Evolutionary conservation across 2,888 invertebrate species (phyloP).

Genomic region (Epirrhoe tristata): DNA sequence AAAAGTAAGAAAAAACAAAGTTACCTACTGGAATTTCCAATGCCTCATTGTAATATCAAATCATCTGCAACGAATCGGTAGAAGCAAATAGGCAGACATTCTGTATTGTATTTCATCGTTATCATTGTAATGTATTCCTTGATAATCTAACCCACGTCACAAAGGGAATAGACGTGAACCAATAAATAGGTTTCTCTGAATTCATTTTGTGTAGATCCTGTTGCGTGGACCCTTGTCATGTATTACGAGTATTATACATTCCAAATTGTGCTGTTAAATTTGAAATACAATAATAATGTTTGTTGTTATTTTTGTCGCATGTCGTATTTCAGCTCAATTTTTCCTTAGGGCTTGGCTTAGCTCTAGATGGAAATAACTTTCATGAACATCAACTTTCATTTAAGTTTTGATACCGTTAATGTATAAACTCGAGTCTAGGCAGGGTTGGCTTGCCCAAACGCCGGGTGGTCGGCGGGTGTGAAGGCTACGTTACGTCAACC

Average conservation of each 20-base stretch:
- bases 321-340: no score
- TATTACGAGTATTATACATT: neutral
- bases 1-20: neutral
- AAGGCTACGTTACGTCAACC: constrained; percentile 77
- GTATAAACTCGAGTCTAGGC: constrained; percentile 5
- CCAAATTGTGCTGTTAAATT: neutral
- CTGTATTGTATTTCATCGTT: neutral
- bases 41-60: neutral
- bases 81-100: neutral
- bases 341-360: no score
- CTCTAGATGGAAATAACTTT: no score
- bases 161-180: neutral
- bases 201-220: neutral
- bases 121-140: neutral
- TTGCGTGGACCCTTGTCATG: neutral
- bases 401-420: neutral
- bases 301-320: neutral
- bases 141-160: neutral
- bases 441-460: constrained; percentile 35
- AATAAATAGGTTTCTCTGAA: constrained; percentile 1
- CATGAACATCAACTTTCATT: no score
- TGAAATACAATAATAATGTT: neutral
- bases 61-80: neutral
- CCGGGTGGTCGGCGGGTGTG: constrained; percentile 59
- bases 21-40: neutral